Percentiles rank a stretch among this genome's conserved stretches.
phyloP scores from a whole-genome alignment of 2,888 invertebrate species.

The Chirona hameri region DNA sequence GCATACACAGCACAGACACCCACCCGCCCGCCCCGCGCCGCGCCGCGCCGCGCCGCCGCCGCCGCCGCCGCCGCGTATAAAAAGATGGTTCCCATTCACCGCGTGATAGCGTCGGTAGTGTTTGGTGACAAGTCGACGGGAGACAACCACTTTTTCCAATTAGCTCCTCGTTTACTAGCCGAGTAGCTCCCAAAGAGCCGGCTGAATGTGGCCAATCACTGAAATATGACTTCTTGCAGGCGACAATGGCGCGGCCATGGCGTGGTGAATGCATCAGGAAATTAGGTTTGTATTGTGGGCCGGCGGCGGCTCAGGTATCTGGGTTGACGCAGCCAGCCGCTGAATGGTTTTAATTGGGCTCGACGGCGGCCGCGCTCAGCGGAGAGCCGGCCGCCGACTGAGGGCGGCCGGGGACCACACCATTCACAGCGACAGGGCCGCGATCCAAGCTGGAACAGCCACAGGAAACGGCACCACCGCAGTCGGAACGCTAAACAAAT shows the following conservation, averaged over 20 bases:
- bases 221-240: slow-evolving; percentile 25
- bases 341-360: slow-evolving; percentile 23
- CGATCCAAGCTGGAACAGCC: too few relatives aligned
- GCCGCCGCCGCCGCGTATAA: background rate
- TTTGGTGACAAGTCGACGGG: slow-evolving; percentile 23
- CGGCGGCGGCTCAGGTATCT: slow-evolving; percentile 2
- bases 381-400: background rate
- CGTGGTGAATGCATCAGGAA: slow-evolving; percentile 8
- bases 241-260: background rate
- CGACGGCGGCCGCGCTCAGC: background rate
- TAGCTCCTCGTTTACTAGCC: slow-evolving; percentile 27
- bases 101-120: slow-evolving; percentile 27
- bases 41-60: background rate
- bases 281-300: slow-evolving; percentile 12
- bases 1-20: background rate
- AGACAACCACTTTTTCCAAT: slow-evolving; percentile 27
- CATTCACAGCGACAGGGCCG: too few relatives aligned
- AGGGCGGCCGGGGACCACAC: background rate
- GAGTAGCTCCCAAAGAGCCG: slow-evolving; percentile 4
- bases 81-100: slow-evolving; percentile 12
- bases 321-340: background rate
- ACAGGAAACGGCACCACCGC: too few relatives aligned
- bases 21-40: background rate
- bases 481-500: too few relatives aligned
- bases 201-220: slow-evolving; percentile 22